Conservation (phyloP, 2,888 invertebrate genomes). For the Anoplius nigerrimus region DNA sequence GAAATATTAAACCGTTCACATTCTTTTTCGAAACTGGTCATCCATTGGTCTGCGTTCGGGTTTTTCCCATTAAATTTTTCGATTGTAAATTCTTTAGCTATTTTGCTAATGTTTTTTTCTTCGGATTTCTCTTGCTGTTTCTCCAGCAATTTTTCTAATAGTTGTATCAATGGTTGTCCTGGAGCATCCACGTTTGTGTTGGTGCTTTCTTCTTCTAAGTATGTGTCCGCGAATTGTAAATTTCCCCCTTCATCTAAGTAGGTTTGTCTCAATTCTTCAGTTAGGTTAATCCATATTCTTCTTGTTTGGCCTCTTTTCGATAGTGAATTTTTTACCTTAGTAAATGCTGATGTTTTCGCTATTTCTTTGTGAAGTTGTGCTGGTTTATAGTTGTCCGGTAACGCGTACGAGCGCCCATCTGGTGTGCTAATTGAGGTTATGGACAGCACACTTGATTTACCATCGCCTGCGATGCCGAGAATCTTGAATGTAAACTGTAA, state of each 20-base stretch:
- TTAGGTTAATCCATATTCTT: conserved; percentile 7
- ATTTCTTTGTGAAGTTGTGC: background rate
- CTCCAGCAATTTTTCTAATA: conserved; percentile 30
- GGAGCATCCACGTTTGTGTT: too few species aligned
- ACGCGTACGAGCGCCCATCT: too few species aligned
- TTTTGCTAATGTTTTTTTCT: conserved; percentile 21
- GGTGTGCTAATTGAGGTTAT: too few species aligned
- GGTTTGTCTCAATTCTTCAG: background rate
- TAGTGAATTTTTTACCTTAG: background rate
- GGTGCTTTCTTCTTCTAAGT: conserved; percentile 15
- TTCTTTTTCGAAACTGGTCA: conserved; percentile 8
- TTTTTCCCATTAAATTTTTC: conserved; percentile 35
- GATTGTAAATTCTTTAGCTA: conserved; percentile 35
- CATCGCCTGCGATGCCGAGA: too few species aligned
- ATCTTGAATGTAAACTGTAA: too few species aligned
- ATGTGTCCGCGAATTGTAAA: background rate
- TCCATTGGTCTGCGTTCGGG: conserved; percentile 29
- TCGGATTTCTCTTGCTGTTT: conserved; percentile 16
- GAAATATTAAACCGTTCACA: background rate
- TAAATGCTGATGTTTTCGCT: background rate
- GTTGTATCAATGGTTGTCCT: too few species aligned
- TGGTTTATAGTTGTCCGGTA: too few species aligned
- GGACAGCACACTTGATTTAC: too few species aligned
- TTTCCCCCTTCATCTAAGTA: conserved; percentile 16
- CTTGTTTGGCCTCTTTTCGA: background rate